Evolutionary conservation across 2,888 invertebrate species (phyloP).

Genomic region (Seira musarum): DNA sequence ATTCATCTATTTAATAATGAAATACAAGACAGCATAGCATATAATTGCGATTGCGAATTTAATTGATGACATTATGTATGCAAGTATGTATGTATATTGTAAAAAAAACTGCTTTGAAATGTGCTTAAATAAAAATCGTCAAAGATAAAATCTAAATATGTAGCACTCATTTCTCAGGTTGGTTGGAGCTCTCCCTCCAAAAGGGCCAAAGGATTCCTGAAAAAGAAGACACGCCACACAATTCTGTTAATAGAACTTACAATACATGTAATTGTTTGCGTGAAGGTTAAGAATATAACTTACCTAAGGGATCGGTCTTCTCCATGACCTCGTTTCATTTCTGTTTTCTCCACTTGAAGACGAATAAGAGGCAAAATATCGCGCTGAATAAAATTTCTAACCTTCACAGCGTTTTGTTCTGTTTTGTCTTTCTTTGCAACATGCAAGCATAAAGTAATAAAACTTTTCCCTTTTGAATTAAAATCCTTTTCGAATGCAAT

Average conservation of each 20-base stretch:
- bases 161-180: background rate
- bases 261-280: too few relatives aligned
- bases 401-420: background rate
- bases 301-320: constrained; percentile 56
- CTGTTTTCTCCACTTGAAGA: constrained; percentile 37
- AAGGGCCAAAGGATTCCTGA: too few relatives aligned
- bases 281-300: background rate
- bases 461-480: constrained; percentile 22
- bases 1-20: too few relatives aligned
- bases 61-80: too few relatives aligned
- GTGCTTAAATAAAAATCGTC: background rate
- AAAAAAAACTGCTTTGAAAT: constrained; percentile 7
- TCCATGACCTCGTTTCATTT: constrained; percentile 52
- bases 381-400: constrained; percentile 40
- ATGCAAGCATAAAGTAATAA: constrained; percentile 18
- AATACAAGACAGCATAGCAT: too few relatives aligned
- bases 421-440: constrained; percentile 13
- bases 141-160: constrained; percentile 5
- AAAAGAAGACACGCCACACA: too few relatives aligned
- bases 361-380: constrained; percentile 42
- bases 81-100: too few relatives aligned
- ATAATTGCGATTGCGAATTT: too few relatives aligned
- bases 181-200: too few relatives aligned
- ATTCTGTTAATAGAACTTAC: too few relatives aligned
- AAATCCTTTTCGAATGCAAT: constrained; percentile 31